Conservation (phyloP, 2,113 vertebrate genomes). For the Urocynchramus pylzowi region DNA sequence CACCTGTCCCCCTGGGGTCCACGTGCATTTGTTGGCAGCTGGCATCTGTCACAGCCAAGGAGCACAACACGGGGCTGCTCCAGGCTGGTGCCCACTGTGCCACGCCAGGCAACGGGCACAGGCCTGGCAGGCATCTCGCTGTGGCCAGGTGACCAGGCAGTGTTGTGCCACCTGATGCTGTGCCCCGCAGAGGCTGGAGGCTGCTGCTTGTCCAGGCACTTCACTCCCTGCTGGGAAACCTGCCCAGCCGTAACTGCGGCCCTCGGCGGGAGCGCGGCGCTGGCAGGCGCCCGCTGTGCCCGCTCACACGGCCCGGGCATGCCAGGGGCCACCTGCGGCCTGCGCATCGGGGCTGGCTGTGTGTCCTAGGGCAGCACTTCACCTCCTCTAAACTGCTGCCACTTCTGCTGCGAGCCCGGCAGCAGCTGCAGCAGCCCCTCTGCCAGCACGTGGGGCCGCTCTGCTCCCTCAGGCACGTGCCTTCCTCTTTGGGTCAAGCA, state of each 20-base stretch:
- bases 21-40: not conserved
- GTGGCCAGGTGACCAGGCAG: not conserved
- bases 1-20: rapidly evolving
- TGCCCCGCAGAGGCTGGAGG: not conserved
- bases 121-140: not conserved
- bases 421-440: not conserved
- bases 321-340: not conserved
- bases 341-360: not conserved
- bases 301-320: rapidly evolving
- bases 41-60: not conserved
- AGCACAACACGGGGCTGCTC: rapidly evolving
- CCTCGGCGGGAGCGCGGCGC: rapidly evolving
- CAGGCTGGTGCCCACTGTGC: not conserved
- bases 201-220: not conserved
- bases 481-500: not conserved
- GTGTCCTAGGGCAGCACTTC: not conserved
- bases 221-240: not conserved
- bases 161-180: not conserved
- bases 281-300: not conserved
- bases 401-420: not conserved
- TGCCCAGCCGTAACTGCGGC: not conserved
- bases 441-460: not conserved
- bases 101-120: rapidly evolving
- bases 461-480: not conserved
- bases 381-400: not conserved